Evolutionary conservation across 2,888 invertebrate species (phyloP).

Genomic region (Reticulitermes lucifugus): DNA sequence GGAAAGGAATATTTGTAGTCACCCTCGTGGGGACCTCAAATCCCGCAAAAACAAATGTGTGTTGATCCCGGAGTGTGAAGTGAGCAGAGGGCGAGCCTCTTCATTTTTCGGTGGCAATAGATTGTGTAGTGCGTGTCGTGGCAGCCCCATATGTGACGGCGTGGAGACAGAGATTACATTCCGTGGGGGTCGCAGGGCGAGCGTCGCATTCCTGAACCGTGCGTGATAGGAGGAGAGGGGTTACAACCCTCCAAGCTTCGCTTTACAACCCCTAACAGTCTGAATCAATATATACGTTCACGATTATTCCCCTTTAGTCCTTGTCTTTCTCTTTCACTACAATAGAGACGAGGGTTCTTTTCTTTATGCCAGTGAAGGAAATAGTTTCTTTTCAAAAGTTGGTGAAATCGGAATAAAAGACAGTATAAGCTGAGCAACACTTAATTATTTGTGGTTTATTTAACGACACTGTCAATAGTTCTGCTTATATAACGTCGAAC

Average conservation of each 20-base stretch:
- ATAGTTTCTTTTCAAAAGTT: too few species aligned
- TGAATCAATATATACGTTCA: conserved; percentile 3
- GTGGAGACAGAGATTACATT: conserved; percentile 40
- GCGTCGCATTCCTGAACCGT: conserved; percentile 8
- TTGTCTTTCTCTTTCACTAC: neutral
- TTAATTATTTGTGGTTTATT: too few species aligned
- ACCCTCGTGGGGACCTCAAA: too few species aligned
- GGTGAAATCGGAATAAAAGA: too few species aligned
- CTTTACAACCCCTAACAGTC: neutral
- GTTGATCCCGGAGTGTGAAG: too few species aligned
- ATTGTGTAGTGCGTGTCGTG: neutral
- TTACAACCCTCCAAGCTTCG: neutral
- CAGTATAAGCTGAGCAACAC: too few species aligned
- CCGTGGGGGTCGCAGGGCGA: conserved; percentile 5
- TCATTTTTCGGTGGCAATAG: neutral
- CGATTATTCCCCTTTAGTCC: neutral
- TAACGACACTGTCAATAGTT: too few species aligned
- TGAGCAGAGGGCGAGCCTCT: too few species aligned
- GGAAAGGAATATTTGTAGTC: too few species aligned
- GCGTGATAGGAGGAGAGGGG: neutral
- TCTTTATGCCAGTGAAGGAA: neutral
- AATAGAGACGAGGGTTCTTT: neutral
- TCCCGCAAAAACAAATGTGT: too few species aligned
- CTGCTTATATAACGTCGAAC: too few species aligned
- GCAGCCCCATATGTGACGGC: neutral